These are phyloP conservation scores for Centropyge bicolor DNA, from an alignment of 2,797 vertebrate genomes.

Conservation along the genomic window DNA sequence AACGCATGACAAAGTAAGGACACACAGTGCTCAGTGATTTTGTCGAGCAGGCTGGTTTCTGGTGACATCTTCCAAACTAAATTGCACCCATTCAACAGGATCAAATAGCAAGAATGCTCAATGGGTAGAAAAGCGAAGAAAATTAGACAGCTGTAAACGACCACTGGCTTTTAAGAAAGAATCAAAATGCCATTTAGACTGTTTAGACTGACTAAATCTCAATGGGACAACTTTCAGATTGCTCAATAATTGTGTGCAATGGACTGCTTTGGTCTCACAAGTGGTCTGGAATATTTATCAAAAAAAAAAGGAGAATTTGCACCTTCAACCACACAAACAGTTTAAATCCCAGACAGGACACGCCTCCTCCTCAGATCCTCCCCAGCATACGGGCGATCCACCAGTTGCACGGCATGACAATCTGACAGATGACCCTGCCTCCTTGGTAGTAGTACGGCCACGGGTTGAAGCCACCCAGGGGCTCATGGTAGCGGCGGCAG, in stretches of 20 bases:
- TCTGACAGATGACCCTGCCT: slow-evolving; percentile 93
- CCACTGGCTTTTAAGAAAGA: slow-evolving; percentile 49
- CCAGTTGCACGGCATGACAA: slow-evolving; percentile 99
- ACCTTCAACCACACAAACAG: slow-evolving; percentile 33
- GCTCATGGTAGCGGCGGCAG: slow-evolving; percentile 93
- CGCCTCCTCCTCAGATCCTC: slow-evolving; percentile 85
- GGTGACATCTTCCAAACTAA: slow-evolving; percentile 38
- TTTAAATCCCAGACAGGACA: slow-evolving; percentile 38
- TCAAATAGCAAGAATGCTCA: slow-evolving; percentile 40
- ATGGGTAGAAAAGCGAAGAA: slow-evolving; percentile 38
- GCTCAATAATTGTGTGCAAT: slow-evolving; percentile 59
- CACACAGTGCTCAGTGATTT: slow-evolving; percentile 7
- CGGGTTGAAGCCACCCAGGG: slow-evolving; percentile 92
- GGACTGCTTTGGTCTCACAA: slow-evolving; percentile 59
- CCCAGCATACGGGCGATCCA: slow-evolving; percentile 98
- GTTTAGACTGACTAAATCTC: slow-evolving; percentile 52
- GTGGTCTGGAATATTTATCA: slow-evolving; percentile 57
- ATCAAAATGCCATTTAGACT: slow-evolving; percentile 54
- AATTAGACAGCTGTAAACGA: slow-evolving; percentile 42
- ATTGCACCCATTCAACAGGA: slow-evolving; percentile 49
- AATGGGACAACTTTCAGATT: slow-evolving; percentile 46
- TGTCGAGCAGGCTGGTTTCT: slow-evolving; percentile 31
- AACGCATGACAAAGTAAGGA: slow-evolving; percentile 26
- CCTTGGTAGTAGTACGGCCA: slow-evolving; percentile 98
- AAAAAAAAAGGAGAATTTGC: slow-evolving; percentile 31